Evolutionary conservation across 2,888 invertebrate genomes (phyloP).

Genomic region (Standfussiana lucernea): DNA sequence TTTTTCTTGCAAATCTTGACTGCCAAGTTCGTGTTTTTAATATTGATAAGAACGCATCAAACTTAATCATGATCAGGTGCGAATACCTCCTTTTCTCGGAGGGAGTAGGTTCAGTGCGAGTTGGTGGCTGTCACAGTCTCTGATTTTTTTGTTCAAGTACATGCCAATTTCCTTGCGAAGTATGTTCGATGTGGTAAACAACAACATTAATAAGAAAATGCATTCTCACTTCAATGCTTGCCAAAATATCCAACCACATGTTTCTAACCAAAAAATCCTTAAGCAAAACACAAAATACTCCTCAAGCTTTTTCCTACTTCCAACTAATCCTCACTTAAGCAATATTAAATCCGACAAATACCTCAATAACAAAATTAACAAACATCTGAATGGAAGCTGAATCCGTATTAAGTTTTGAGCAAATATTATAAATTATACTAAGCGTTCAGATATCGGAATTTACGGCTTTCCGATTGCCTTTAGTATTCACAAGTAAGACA

Average conservation of each 20-base stretch:
- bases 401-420: constrained; percentile 63
- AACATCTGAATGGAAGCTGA: constrained; percentile 70
- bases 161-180: too few species aligned
- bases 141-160: too few species aligned
- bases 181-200: not conserved
- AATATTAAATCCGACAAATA: constrained; percentile 73
- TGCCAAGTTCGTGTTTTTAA: too few species aligned
- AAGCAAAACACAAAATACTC: constrained; percentile 49
- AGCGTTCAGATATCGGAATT: constrained; percentile 65
- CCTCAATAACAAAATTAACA: constrained; percentile 76
- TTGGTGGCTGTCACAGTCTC: too few species aligned
- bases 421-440: constrained; percentile 76
- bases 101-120: too few species aligned
- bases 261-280: constrained; percentile 47
- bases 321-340: constrained; percentile 62
- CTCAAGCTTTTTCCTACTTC: constrained; percentile 31
- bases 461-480: constrained; percentile 66
- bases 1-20: not conserved
- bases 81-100: too few species aligned
- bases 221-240: not conserved
- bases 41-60: too few species aligned
- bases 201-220: not conserved
- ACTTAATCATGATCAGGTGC: too few species aligned
- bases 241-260: constrained; percentile 19
- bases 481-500: constrained; percentile 64